A percentile compares a stretch with the other conserved stretches of the same genome.
Conservation (phyloP, 2,797 vertebrate species). For the Centropyge bicolor region DNA sequence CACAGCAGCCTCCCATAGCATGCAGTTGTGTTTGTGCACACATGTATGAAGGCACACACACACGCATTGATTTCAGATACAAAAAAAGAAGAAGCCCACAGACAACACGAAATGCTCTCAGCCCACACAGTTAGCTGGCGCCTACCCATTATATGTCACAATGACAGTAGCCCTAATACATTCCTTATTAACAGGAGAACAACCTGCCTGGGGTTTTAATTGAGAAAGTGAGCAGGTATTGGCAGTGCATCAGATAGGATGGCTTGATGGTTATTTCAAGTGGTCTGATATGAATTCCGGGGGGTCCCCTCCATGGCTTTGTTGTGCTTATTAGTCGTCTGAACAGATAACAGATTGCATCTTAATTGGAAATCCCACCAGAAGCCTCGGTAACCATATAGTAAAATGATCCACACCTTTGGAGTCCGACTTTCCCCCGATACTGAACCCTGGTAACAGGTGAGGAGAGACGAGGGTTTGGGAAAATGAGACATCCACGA, state of each 20-base stretch:
- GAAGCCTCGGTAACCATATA: conserved; percentile 77
- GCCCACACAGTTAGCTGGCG: conserved; percentile 63
- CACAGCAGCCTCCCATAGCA: conserved; percentile 51
- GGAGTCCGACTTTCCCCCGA: conserved; percentile 45
- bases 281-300: conserved; percentile 84
- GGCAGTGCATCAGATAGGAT: conserved; percentile 80
- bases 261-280: conserved; percentile 80
- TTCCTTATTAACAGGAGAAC: conserved; percentile 78
- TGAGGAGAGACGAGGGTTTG: conserved; percentile 5
- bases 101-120: conserved; percentile 65
- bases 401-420: conserved; percentile 79
- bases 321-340: conserved; percentile 85
- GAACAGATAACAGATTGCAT: conserved; percentile 85
- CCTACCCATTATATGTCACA: conserved; percentile 60
- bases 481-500: not conserved
- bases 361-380: conserved; percentile 86
- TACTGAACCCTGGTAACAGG: conserved; percentile 38
- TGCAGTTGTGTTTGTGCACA: conserved; percentile 37
- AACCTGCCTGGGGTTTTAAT: conserved; percentile 75
- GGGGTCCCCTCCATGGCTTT: conserved; percentile 78
- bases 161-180: conserved; percentile 67
- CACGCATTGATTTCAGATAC: conserved; percentile 67
- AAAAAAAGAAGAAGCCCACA: conserved; percentile 59
- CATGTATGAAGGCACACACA: conserved; percentile 25
- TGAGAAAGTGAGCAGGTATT: conserved; percentile 78